A percentile compares a stretch with the other conserved stretches of the same genome.
These are phyloP conservation scores for Cheilinus undulatus DNA, from an alignment of 2,113 vertebrate genomes.

Conservation along the genomic window DNA sequence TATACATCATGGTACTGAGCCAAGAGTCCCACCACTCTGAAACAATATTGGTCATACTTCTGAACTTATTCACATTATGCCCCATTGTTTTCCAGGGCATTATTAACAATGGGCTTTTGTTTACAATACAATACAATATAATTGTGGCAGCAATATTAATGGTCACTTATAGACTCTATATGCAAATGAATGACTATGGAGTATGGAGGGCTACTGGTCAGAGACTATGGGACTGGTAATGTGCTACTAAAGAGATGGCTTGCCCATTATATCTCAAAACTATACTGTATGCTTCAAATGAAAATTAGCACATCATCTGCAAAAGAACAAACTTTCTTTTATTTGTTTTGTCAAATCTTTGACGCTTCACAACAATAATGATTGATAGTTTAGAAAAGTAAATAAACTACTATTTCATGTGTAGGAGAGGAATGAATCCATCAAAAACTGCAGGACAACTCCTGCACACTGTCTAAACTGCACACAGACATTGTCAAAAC, in stretches of 20 bases:
- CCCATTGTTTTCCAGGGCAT: not conserved
- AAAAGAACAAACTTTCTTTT: conserved; percentile 2
- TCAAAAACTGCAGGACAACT: too few species aligned
- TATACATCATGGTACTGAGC: conserved; percentile 14
- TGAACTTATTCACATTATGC: not conserved
- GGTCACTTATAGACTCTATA: not conserved
- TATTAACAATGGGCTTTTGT: not conserved
- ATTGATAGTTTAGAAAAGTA: too few species aligned
- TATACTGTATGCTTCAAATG: not conserved
- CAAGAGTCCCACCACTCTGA: not conserved
- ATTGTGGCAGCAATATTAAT: not conserved
- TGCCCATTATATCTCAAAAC: too few species aligned
- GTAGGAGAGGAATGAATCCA: too few species aligned
- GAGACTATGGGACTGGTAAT: not conserved
- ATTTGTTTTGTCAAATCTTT: too few species aligned
- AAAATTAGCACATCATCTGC: conserved; percentile 1
- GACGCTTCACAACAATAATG: too few species aligned
- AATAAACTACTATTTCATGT: too few species aligned
- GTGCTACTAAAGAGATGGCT: not conserved
- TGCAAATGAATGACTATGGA: not conserved
- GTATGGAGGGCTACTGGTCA: not conserved
- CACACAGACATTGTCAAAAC: too few species aligned
- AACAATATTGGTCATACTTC: not conserved
- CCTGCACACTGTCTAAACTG: too few species aligned
- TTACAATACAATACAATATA: not conserved